Conservation (phyloP, 2,888 invertebrate species). For the Dermolepida albohirtum region DNA sequence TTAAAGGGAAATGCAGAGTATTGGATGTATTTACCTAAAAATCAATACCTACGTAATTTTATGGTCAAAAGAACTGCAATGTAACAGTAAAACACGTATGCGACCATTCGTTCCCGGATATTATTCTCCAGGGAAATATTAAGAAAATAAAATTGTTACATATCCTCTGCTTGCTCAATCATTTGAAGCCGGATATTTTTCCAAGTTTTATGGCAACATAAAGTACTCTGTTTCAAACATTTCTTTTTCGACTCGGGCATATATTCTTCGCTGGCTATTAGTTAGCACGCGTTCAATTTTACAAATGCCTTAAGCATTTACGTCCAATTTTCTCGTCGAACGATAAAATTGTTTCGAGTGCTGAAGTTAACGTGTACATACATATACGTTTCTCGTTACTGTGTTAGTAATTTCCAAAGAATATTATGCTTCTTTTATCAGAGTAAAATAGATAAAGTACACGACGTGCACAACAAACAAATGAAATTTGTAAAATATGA, state of each 20-base stretch:
- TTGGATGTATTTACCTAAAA: not conserved
- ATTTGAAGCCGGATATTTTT: slow-evolving; percentile 29
- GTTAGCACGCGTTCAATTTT: slow-evolving; percentile 32
- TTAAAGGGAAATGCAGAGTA: not conserved
- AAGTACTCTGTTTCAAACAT: slow-evolving; percentile 35
- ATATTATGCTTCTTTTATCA: not conserved
- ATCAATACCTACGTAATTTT: slow-evolving; percentile 25
- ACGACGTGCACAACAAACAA: not conserved
- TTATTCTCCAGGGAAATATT: slow-evolving; percentile 36
- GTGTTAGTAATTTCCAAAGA: slow-evolving; percentile 9
- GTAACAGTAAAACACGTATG: slow-evolving; percentile 35
- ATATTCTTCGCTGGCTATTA: slow-evolving; percentile 28
- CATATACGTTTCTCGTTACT: not conserved
- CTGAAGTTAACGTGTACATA: slow-evolving; percentile 18
- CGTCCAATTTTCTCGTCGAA: slow-evolving; percentile 29
- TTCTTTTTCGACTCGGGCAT: slow-evolving; percentile 25
- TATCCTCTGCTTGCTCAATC: slow-evolving; percentile 31
- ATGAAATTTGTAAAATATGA: not conserved
- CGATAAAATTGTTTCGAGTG: slow-evolving; percentile 15
- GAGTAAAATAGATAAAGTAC: not conserved
- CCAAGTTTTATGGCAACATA: slow-evolving; percentile 35
- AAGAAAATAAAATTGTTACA: slow-evolving; percentile 38
- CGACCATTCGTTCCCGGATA: slow-evolving; percentile 31
- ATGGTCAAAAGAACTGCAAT: slow-evolving; percentile 30
- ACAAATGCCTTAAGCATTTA: slow-evolving; percentile 31